Evolutionary conservation across 2,797 vertebrate genomes (phyloP).

Genomic region (Schizothorax lantsangensis): DNA sequence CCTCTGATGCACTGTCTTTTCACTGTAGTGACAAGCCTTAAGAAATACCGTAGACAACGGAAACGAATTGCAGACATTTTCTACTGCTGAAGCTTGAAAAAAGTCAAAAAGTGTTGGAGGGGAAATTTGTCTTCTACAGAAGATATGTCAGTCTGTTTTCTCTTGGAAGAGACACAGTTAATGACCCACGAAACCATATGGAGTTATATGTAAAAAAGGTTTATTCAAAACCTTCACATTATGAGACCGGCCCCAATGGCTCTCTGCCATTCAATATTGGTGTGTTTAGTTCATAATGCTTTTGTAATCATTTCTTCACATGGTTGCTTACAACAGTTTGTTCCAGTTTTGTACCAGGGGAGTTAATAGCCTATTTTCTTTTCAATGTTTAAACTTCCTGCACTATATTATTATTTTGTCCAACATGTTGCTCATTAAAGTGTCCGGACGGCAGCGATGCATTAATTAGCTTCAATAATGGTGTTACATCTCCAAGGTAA

Average conservation of each 20-base stretch:
- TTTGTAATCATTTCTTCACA: conserved; percentile 44
- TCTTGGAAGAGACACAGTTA: conserved; percentile 67
- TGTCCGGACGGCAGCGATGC: neutral
- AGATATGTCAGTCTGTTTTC: conserved; percentile 64
- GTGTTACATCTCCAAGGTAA: conserved; percentile 33
- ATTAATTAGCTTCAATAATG: conserved; percentile 47
- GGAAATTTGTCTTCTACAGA: conserved; percentile 30
- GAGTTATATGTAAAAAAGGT: conserved; percentile 51
- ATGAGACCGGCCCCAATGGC: conserved; percentile 7
- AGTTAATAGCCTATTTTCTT: conserved; percentile 39
- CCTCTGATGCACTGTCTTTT: conserved; percentile 46
- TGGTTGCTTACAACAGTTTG: conserved; percentile 30
- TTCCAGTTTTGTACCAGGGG: conserved; percentile 12
- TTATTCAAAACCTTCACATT: conserved; percentile 41
- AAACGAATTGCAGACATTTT: conserved; percentile 19
- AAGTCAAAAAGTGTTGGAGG: conserved; percentile 17
- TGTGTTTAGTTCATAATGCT: conserved; percentile 15
- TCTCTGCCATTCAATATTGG: conserved; percentile 28
- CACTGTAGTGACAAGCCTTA: conserved; percentile 46
- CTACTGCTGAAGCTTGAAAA: conserved; percentile 17
- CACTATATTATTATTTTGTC: conserved; percentile 39
- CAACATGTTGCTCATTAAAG: conserved; percentile 39
- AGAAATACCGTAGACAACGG: conserved; percentile 62
- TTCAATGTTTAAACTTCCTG: conserved; percentile 32
- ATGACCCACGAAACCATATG: conserved; percentile 54